These are phyloP conservation scores for Lanius ludovicianus DNA, from an alignment of 2,113 vertebrate species.

Conservation along the genomic window DNA sequence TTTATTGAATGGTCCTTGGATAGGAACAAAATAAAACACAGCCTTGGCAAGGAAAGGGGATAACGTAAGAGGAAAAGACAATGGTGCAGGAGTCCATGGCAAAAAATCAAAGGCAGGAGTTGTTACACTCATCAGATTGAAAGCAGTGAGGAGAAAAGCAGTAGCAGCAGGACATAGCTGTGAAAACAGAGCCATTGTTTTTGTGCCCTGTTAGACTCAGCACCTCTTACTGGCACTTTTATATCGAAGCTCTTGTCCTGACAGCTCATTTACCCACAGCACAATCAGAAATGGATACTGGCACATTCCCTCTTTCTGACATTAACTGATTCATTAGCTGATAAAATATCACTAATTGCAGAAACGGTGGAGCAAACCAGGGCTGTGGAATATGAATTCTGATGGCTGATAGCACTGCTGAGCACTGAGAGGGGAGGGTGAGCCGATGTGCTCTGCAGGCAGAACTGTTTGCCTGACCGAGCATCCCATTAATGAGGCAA, in stretches of 20 bases:
- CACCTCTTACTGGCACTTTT: slow-evolving; percentile 65
- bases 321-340: slow-evolving; percentile 72
- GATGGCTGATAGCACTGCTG: slow-evolving; percentile 20
- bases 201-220: slow-evolving; percentile 29
- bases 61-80: slow-evolving; percentile 18
- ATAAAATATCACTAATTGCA: slow-evolving; percentile 77
- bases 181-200: slow-evolving; percentile 68
- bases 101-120: slow-evolving; percentile 38
- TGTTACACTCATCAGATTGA: slow-evolving; percentile 19
- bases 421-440: background rate
- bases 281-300: slow-evolving; percentile 68
- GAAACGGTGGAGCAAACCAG: slow-evolving; percentile 1
- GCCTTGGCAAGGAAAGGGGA: slow-evolving; percentile 1
- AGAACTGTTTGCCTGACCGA: slow-evolving; percentile 15
- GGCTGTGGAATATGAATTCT: background rate
- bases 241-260: slow-evolving; percentile 64
- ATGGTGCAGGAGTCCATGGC: slow-evolving; percentile 5
- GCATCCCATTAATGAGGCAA: slow-evolving; percentile 33
- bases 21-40: slow-evolving; percentile 19
- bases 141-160: slow-evolving; percentile 7
- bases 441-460: slow-evolving; percentile 35
- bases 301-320: slow-evolving; percentile 58
- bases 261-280: slow-evolving; percentile 70
- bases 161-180: background rate
- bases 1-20: slow-evolving; percentile 22